These are phyloP conservation scores for Neogobius melanostomus DNA, from an alignment of 2,113 vertebrate genomes.

Conservation along the genomic window DNA sequence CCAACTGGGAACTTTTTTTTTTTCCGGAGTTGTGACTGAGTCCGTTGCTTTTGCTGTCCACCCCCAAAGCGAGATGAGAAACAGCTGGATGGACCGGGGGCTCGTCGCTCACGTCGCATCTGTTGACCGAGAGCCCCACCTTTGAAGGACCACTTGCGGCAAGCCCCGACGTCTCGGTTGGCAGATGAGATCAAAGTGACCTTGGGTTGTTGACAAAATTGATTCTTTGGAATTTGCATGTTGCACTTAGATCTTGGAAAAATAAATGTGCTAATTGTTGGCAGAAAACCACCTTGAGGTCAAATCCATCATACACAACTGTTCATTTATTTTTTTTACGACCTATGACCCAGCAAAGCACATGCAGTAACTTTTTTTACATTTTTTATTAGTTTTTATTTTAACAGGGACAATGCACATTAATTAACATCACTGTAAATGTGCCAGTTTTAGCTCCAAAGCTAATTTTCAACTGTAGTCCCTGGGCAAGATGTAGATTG, in stretches of 20 bases:
- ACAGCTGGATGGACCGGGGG: constrained; percentile 46
- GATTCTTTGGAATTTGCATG: background rate
- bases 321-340: too few relatives aligned
- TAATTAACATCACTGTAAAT: too few relatives aligned
- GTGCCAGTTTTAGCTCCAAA: too few relatives aligned
- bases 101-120: constrained; percentile 45
- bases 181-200: constrained; percentile 26
- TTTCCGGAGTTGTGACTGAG: constrained; percentile 30
- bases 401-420: too few relatives aligned
- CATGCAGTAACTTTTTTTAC: too few relatives aligned
- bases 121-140: constrained; percentile 32
- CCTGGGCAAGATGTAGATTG: too few relatives aligned
- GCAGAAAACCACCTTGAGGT: too few relatives aligned
- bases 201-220: constrained; percentile 21
- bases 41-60: constrained; percentile 30
- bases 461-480: too few relatives aligned
- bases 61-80: constrained; percentile 39
- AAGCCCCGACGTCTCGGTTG: constrained; percentile 19
- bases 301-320: too few relatives aligned
- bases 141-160: constrained; percentile 22
- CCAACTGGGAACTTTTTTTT: constrained; percentile 36
- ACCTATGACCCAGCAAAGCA: too few relatives aligned
- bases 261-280: background rate
- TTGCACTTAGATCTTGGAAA: constrained; percentile 13
- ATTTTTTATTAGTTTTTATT: too few relatives aligned